These are phyloP conservation scores for Microtus oregoni DNA, from an alignment of 2,113 vertebrate species.

Conservation along the genomic window DNA sequence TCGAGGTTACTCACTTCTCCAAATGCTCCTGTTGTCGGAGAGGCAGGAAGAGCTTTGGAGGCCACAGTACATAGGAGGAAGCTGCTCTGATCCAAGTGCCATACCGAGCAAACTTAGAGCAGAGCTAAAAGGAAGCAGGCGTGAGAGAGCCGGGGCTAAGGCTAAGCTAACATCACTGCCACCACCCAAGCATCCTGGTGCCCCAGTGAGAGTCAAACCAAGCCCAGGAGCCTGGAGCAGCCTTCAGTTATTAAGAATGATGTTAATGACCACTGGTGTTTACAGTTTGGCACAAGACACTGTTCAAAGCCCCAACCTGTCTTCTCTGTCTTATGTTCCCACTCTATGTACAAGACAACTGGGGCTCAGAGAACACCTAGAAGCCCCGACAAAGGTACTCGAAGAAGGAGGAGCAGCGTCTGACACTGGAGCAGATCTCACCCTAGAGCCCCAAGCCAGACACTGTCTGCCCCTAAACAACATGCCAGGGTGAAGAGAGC, in stretches of 20 bases:
- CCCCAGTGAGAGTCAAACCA: background rate
- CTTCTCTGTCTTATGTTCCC: background rate
- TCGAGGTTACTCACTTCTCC: background rate
- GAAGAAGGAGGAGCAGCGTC: background rate
- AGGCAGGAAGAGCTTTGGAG: background rate
- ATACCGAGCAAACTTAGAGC: background rate
- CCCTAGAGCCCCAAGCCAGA: background rate
- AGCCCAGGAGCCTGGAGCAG: background rate
- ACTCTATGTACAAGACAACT: background rate
- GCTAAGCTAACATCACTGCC: too few relatives aligned
- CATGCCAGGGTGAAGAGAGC: background rate
- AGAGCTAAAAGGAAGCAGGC: background rate
- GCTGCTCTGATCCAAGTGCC: background rate
- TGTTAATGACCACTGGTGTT: background rate
- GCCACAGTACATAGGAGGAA: background rate
- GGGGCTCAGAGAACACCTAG: background rate
- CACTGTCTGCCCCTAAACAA: background rate
- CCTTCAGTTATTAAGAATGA: background rate
- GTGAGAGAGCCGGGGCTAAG: background rate
- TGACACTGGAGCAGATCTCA: background rate
- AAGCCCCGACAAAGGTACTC: background rate
- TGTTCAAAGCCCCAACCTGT: background rate
- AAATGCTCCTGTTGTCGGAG: background rate
- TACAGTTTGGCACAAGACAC: background rate
- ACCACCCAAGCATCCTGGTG: background rate